Evolutionary conservation across 2,888 invertebrate species (phyloP), one percentile per base, ranked within the genome.

Genomic region (Lamellibrachia satsuma): DNA sequence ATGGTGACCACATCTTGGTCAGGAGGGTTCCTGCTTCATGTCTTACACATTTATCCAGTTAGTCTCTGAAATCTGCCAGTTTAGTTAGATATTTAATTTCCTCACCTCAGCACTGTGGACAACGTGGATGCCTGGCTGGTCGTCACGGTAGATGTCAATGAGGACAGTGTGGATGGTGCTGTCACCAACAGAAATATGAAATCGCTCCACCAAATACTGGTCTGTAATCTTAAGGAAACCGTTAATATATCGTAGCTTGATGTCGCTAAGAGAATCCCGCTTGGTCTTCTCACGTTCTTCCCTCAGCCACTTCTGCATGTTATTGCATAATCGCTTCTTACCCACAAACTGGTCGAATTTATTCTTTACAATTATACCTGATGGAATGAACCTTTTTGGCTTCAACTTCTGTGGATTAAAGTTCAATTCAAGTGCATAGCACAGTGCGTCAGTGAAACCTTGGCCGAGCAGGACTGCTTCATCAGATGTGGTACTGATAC

Each of bases 361-460:
- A 52, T 90, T 55, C 75, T 91, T 92, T 39, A 39, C 39, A 39
- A 39, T 39, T 39, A 60, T 90, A 9, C 57, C 90, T 55, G 91
- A 60, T 52, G 93, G 93, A 52, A 92, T 93, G 75, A 93, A 93
- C 8, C 57, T 39, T 3, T 52, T 90, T 22, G 91, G 92, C 7
- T 92, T 52, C 60, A 93, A 90, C 51, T 55, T 55, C 4, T 92
- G 52, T 27, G 75, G 52, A 57, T 52, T 55, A 6, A 92, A 39
- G 11, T 91, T 91, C n/a, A 91, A 57, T 55, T 93, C 93, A 52
- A 91, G 92, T 6, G 92, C 93, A 91, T 92, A 93, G 9, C 93
- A 92, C 27, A 93, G 60, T 22, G 92, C 91, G 52, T 93, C 93
- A 55, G 92, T 93, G 55, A 93, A 92, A 15, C 93, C 92, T 52